Percentiles rank a stretch among this genome's conserved stretches.
phyloP scores from a whole-genome alignment of 2,888 invertebrate species.

The Thelaira solivaga region DNA sequence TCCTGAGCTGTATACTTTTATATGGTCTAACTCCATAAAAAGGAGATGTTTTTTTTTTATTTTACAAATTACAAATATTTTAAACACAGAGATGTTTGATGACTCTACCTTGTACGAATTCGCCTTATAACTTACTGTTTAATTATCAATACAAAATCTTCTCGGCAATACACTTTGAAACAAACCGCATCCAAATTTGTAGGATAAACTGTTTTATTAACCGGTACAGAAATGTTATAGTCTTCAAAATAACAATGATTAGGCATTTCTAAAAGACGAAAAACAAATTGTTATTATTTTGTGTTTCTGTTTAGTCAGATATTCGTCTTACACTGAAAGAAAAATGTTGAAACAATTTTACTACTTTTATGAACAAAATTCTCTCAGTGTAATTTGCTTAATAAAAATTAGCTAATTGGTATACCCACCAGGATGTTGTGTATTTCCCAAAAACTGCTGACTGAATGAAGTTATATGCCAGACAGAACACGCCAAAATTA shows the following conservation, averaged over 20 bases:
- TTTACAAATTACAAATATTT: neutral
- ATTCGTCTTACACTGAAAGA: neutral
- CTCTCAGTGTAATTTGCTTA: no score
- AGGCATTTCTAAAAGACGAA: slow-evolving; percentile 60
- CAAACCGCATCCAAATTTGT: slow-evolving; percentile 64
- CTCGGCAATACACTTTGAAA: slow-evolving; percentile 65
- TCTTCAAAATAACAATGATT: slow-evolving; percentile 68
- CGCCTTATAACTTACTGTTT: slow-evolving; percentile 66
- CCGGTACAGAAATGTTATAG: slow-evolving; percentile 65
- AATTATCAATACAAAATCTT: slow-evolving; percentile 70
- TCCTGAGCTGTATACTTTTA: no score
- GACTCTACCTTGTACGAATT: neutral
- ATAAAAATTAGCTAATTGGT: no score
- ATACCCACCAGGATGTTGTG: slow-evolving; percentile 45
- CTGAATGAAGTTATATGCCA: slow-evolving; percentile 14
- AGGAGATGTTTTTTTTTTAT: neutral
- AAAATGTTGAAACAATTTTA: neutral
- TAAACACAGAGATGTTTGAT: no score
- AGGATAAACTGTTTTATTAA: slow-evolving; percentile 65
- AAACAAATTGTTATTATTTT: no score
- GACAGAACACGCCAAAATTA: neutral
- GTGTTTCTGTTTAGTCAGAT: no score
- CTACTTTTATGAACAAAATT: neutral
- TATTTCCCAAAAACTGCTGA: slow-evolving; percentile 32
- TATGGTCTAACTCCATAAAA: no score